phyloP scores from a whole-genome alignment of 2,797 vertebrate species.

The Denticeps clupeoides region DNA sequence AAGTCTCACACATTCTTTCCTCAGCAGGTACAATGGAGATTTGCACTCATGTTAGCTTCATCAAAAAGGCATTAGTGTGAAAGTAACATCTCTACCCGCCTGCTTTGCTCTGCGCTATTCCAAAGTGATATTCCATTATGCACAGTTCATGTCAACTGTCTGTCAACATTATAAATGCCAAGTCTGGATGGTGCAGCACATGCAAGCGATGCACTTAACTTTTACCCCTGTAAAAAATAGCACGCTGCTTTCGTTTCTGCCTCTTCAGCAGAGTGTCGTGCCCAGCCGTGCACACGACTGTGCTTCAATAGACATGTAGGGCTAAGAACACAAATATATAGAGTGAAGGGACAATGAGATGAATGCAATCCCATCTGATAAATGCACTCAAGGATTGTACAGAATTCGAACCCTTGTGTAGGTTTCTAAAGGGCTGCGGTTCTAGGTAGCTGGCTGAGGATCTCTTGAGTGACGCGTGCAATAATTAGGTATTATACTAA shows the following conservation, averaged over 20 bases:
- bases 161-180: slow-evolving; percentile 17
- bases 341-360: slow-evolving; percentile 35
- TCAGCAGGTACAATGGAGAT: neutral
- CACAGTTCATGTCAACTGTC: neutral
- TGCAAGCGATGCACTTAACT: slow-evolving; percentile 37
- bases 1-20: too few species aligned
- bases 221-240: slow-evolving; percentile 29
- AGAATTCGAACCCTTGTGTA: slow-evolving; percentile 29
- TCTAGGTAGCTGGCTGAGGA: slow-evolving; percentile 38
- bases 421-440: slow-evolving; percentile 30
- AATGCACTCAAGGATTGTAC: slow-evolving; percentile 37
- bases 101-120: neutral
- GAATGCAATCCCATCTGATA: slow-evolving; percentile 30
- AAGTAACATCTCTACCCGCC: neutral
- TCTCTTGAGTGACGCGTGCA: slow-evolving; percentile 47
- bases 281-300: slow-evolving; percentile 12
- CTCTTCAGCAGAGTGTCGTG: slow-evolving; percentile 22
- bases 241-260: neutral
- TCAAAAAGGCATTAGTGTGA: slow-evolving; percentile 8
- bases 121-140: slow-evolving; percentile 4
- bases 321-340: slow-evolving; percentile 26
- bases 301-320: slow-evolving; percentile 31
- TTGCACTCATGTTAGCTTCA: neutral
- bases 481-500: slow-evolving; percentile 55
- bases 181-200: slow-evolving; percentile 20